Conservation (phyloP, 2,888 invertebrate genomes). For the Tinea pellionella region DNA sequence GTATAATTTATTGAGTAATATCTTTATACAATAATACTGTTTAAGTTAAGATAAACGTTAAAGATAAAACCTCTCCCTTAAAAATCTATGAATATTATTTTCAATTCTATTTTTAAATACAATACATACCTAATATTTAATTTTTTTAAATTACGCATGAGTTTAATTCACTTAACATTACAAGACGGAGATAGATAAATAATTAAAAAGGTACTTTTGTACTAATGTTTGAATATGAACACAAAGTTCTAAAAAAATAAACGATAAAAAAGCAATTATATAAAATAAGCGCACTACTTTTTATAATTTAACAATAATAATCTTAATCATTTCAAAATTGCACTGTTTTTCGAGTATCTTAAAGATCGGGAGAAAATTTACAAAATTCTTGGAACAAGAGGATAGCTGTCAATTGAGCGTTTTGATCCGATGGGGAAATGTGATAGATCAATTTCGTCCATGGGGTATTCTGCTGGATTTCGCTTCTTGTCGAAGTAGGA, state of each 20-base stretch:
- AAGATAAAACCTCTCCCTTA: constrained; percentile 39
- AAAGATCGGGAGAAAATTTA: not conserved
- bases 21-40: not conserved
- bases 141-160: not conserved
- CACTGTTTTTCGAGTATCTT: not conserved
- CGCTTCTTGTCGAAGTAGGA: constrained; percentile 2
- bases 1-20: not conserved
- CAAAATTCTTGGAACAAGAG: not conserved
- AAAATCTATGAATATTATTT: constrained; percentile 21
- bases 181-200: not conserved
- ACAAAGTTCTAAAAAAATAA: not conserved
- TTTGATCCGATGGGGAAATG: constrained; percentile 40
- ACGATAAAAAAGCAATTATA: not conserved
- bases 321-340: too few species aligned
- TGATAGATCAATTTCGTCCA: constrained; percentile 61
- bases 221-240: not conserved
- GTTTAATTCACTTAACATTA: not conserved
- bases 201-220: not conserved
- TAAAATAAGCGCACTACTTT: not conserved
- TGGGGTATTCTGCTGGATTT: constrained; percentile 25
- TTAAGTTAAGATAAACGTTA: constrained; percentile 15
- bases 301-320: not conserved
- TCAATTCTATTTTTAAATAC: constrained; percentile 10
- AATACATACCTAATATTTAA: not conserved
- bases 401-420: constrained; percentile 17